Evolutionary conservation across 2,797 vertebrate genomes (phyloP), one percentile per base, ranked within the genome.

Genomic region (Acrossocheilus fasciatus): DNA sequence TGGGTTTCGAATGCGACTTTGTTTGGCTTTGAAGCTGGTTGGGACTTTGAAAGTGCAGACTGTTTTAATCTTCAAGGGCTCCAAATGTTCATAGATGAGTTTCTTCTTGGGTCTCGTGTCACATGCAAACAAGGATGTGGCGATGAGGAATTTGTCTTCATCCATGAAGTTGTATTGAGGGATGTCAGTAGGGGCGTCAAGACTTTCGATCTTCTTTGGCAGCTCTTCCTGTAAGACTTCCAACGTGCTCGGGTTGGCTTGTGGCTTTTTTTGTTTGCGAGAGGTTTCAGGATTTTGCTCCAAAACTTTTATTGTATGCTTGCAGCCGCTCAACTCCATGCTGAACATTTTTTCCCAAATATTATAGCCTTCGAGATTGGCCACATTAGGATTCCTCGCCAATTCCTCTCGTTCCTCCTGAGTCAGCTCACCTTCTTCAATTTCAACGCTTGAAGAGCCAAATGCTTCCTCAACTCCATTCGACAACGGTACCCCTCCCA

Each of bases 321-420:
- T 94, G 91, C 95, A 96, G 72, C 95, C 93, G 0, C 94, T 93
- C 68, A 94, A 95, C 89, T 97, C 98, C 96, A 97, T 99, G 89
- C 95, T 98, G 92, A 99, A 99, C 89, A 99, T 98, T 6, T 91
- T 94, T 92, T 99, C 98, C 96, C 97, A 99, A 75, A 91, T 82
- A 2, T 86, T 94, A 91, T 97, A 99, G 90, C 89, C 96, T 3
- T 88, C 90, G 36, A 98, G 86, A 74, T 96, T 91, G 87, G 96
- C 82, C 14, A 93, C 92, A 50, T 86, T 92, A 76, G 95, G 93
- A 81, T 90, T 92, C 81, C 93, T 95, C 43, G 96, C 97, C 82
- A 97, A 2, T 6, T 92, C 92, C 85, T 97, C 96, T 74, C 96
- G 93, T 87, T 98, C 97, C 86, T 92, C 92, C 82, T 97, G 96